Base-by-base conservation (phyloP, 2,113 vertebrate species). In the Neolamprologus sp. region DNA sequence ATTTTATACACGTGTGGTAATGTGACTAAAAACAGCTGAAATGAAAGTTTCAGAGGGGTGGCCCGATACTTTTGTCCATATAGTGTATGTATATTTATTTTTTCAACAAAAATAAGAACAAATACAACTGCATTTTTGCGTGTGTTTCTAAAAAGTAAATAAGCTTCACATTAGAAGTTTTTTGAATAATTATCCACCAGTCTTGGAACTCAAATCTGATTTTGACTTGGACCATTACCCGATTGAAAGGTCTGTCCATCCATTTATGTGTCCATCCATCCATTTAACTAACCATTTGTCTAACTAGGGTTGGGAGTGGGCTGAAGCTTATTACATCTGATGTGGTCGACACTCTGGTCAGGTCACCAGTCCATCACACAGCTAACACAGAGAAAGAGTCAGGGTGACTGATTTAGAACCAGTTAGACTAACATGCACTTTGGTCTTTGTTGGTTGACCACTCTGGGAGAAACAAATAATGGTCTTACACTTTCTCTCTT, bases 311-410 rank as follows among this genome's bases (percentile, higher is more conserved):
- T 71, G 65, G 35, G n/a, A 2, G 35, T 71, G 3, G n/a, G 37
- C 35, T 0, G 2, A 7, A 71, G 12, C 37, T 71, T 23, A 42
- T 23, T 42, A 14, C n/a, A 71, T 9, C 65, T 71, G 37, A 71
- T 42, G 65, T 40, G n/a, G n/a, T 40, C n/a, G 3, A 42, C 19
- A 14, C 35, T 42, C 35, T 42, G 65, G 12, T 40, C 12, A 21
- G 35, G 65, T 23, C 65, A 71, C 65, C 37, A 71, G n/a, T 42
- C 65, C 65, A 23, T 71, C 65, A 71, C 65, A 71, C 35, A 71
- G 7, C 12, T 71, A 9, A 16, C 65, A 42, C 65, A 40, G 12
- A 68, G 63, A 71, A 9, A 9, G 0, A 42, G 60, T 65, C 33
- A 65, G 12, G 7, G 40, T 26, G 40, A 47, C 68, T 47, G 13